A percentile compares a stretch with the other conserved stretches of the same genome.
Conservation (phyloP, 2,888 invertebrate genomes). For the Mesorhabditis spiculigera region DNA sequence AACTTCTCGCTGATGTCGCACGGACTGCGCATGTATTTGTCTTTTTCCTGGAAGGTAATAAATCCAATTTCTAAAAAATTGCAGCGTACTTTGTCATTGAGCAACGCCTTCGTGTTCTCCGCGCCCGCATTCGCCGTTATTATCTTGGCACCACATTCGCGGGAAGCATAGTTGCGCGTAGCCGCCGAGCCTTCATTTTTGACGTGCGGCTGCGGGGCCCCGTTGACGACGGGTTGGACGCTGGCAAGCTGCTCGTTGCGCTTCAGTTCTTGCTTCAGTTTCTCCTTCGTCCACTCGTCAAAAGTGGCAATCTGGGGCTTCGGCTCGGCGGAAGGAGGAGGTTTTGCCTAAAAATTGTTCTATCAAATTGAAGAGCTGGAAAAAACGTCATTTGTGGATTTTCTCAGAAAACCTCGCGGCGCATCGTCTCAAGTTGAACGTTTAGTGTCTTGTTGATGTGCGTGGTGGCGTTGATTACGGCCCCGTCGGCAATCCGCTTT, state of each 20-base stretch:
- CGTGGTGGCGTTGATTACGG: background rate
- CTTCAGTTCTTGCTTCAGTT: slow-evolving; percentile 18
- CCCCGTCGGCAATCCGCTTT: background rate
- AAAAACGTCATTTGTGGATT: too few relatives aligned
- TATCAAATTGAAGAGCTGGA: too few relatives aligned
- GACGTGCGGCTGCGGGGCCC: slow-evolving; percentile 13
- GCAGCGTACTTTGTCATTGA: slow-evolving; percentile 68
- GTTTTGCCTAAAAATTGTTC: too few relatives aligned
- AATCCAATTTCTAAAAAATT: slow-evolving; percentile 3
- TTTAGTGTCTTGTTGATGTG: background rate
- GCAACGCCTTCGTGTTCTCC: slow-evolving; percentile 74
- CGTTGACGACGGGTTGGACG: slow-evolving; percentile 10
- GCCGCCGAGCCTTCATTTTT: slow-evolving; percentile 13
- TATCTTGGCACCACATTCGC: slow-evolving; percentile 94
- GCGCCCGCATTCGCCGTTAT: slow-evolving; percentile 88
- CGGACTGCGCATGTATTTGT: slow-evolving; percentile 96
- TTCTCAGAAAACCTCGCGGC: background rate
- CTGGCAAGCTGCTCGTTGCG: slow-evolving; percentile 6
- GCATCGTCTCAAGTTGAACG: slow-evolving; percentile 1
- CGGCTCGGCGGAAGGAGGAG: background rate
- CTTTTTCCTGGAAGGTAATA: slow-evolving; percentile 60
- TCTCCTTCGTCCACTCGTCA: slow-evolving; percentile 30
- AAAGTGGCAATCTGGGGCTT: slow-evolving; percentile 24
- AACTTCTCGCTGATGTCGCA: slow-evolving; percentile 70
- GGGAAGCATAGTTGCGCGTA: slow-evolving; percentile 70